These are phyloP conservation scores for Lepus americanus DNA, from an alignment of 2,113 vertebrate genomes.

Conservation along the genomic window DNA sequence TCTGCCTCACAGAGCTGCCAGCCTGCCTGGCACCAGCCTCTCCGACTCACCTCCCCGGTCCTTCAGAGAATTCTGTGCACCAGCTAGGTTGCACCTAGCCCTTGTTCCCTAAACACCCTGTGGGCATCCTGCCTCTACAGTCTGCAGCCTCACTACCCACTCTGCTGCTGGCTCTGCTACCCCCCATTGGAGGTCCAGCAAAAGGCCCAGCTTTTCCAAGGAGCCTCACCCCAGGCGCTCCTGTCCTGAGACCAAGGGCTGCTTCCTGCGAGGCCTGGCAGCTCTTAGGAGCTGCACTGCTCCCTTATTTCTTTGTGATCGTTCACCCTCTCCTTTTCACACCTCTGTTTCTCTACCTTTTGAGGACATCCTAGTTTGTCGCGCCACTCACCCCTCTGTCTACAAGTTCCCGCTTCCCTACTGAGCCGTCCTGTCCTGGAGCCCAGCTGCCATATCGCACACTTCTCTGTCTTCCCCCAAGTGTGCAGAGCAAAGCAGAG, in stretches of 20 bases:
- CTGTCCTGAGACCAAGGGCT: neutral
- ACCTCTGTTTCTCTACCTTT: neutral
- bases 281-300: neutral
- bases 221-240: neutral
- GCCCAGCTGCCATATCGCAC: neutral
- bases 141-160: accelerated
- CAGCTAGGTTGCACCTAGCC: neutral
- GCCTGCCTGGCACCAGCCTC: neutral
- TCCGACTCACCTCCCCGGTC: neutral
- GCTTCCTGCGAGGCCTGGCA: slow-evolving; percentile 65
- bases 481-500: neutral
- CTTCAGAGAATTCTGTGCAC: neutral
- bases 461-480: neutral
- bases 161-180: neutral
- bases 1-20: neutral
- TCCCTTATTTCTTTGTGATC: neutral
- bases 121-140: neutral
- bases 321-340: neutral
- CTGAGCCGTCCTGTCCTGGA: neutral
- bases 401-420: neutral
- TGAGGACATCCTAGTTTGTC: neutral
- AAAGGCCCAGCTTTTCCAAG: neutral
- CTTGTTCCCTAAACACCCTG: neutral
- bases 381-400: neutral
- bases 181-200: neutral